phyloP scores from a whole-genome alignment of 1,140 invertebrate species.

The Trichonephila clavata region DNA sequence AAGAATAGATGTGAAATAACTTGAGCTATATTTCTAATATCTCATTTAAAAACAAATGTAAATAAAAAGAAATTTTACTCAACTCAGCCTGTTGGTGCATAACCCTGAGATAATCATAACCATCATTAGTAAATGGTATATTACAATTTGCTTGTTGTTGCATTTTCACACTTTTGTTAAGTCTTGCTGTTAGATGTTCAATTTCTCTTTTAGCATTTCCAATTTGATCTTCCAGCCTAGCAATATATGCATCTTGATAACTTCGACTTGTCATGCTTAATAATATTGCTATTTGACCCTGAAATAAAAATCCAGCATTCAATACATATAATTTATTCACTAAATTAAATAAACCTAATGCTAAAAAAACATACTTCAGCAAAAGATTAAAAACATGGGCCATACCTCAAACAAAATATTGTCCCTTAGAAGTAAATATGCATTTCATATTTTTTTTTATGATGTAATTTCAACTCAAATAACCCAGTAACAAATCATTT shows the following conservation, averaged over 20 bases:
- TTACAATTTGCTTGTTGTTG: neutral
- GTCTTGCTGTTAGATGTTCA: neutral
- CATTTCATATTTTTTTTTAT: too few relatives aligned
- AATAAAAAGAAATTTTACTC: neutral
- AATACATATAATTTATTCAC: too few relatives aligned
- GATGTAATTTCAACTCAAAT: too few relatives aligned
- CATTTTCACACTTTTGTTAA: neutral
- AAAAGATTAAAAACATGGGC: too few relatives aligned
- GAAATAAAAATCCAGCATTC: neutral
- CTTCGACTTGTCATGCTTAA: constrained; percentile 35
- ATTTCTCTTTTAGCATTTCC: neutral
- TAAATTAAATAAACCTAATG: too few relatives aligned
- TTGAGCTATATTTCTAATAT: too few relatives aligned
- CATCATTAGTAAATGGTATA: neutral
- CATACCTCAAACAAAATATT: too few relatives aligned
- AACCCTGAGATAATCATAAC: constrained; percentile 49
- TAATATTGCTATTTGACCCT: constrained; percentile 54
- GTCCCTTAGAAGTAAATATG: too few relatives aligned
- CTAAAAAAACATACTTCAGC: too few relatives aligned
- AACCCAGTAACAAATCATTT: too few relatives aligned
- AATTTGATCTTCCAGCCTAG: constrained; percentile 7
- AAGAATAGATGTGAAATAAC: too few relatives aligned
- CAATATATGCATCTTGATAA: constrained; percentile 21
- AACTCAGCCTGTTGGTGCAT: constrained; percentile 54
- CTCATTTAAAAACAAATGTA: too few relatives aligned